phyloP scores from a whole-genome alignment of 2,888 invertebrate species.

The Bruchidius siliquastri region DNA sequence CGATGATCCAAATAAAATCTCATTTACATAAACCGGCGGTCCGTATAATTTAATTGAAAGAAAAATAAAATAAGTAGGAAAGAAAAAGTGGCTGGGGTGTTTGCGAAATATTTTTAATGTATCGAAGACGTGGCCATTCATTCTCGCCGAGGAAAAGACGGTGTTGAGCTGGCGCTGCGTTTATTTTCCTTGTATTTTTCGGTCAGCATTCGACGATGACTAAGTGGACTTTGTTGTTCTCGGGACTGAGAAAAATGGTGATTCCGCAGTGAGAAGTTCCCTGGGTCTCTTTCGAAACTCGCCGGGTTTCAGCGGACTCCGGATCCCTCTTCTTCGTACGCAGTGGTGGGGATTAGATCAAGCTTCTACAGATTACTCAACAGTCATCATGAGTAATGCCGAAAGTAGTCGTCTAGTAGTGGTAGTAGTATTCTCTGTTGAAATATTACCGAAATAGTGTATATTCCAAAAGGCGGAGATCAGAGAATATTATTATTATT shows the following conservation, averaged over 20 bases:
- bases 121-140: constrained; percentile 29
- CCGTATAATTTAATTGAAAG: neutral
- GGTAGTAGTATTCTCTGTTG: no score
- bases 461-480: no score
- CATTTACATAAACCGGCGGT: neutral
- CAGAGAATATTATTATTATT: no score
- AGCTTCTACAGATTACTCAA: no score
- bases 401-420: no score
- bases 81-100: constrained; percentile 16
- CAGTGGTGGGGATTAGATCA: neutral
- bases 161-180: constrained; percentile 39
- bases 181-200: constrained; percentile 41
- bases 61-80: constrained; percentile 1
- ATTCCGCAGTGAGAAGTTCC: constrained; percentile 48
- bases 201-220: constrained; percentile 48
- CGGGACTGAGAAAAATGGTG: constrained; percentile 53
- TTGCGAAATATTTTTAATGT: constrained; percentile 28
- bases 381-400: no score
- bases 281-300: constrained; percentile 39
- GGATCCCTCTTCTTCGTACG: neutral
- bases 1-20: neutral
- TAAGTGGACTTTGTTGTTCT: constrained; percentile 54
- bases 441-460: no score
- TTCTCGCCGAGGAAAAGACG: constrained; percentile 31
- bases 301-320: constrained; percentile 10